Conservation (phyloP, 2,113 vertebrate genomes). For the Chionodraco myersi region DNA sequence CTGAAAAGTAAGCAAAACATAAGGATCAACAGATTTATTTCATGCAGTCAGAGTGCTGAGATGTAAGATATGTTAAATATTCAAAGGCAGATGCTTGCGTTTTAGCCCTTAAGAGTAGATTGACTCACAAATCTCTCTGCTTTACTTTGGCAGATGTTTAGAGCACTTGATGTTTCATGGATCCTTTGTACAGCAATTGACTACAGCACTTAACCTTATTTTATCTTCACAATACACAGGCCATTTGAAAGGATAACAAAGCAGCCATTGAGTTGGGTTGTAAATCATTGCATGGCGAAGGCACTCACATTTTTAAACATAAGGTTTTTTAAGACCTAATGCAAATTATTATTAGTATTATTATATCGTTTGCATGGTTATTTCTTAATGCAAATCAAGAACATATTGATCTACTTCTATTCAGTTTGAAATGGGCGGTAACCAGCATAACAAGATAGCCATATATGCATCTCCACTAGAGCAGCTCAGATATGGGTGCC, state of each 20-base stretch:
- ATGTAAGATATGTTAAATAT: conserved; percentile 67
- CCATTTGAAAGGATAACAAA: conserved; percentile 44
- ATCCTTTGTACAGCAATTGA: conserved; percentile 48
- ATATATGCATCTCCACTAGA: background rate
- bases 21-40: conserved; percentile 36
- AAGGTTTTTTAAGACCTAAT: too few species aligned
- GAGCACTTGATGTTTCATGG: conserved; percentile 54
- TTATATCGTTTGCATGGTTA: background rate
- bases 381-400: too few species aligned
- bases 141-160: conserved; percentile 68
- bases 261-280: conserved; percentile 3
- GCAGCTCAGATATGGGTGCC: background rate
- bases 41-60: conserved; percentile 34
- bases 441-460: background rate
- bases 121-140: conserved; percentile 67
- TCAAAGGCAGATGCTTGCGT: conserved; percentile 70
- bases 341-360: background rate
- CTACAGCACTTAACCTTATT: conserved; percentile 42
- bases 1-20: conserved; percentile 13
- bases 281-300: background rate
- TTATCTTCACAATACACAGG: conserved; percentile 29
- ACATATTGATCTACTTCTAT: background rate
- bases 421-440: background rate
- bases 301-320: too few species aligned
- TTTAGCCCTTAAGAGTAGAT: conserved; percentile 64